These are phyloP conservation scores for Cossypha niveicapilla DNA, from an alignment of 2,797 vertebrate genomes.

Conservation along the genomic window DNA sequence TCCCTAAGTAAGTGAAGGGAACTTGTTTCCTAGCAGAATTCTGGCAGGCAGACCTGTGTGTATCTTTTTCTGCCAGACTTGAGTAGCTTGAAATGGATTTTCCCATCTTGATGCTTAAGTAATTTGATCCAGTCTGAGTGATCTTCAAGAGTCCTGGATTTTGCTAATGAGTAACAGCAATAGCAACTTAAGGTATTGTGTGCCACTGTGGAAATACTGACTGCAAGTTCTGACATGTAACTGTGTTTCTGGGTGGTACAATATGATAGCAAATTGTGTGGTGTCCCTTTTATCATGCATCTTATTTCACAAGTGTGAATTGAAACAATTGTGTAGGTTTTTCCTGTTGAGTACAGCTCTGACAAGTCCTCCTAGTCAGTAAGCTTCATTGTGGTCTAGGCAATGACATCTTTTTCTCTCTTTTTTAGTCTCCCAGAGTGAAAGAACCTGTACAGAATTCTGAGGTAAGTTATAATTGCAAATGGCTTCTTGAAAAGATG, in stretches of 20 bases:
- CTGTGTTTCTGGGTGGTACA: neutral
- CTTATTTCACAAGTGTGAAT: neutral
- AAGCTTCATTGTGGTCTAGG: neutral
- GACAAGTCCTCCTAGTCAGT: neutral
- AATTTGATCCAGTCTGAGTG: neutral
- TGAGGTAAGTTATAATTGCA: conserved; percentile 81
- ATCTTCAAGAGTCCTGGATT: neutral
- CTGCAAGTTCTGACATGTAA: neutral
- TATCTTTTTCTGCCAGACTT: neutral
- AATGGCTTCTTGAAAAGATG: neutral
- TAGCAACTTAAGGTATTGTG: neutral
- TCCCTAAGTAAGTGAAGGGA: accelerated
- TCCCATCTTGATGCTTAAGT: neutral
- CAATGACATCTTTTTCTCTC: neutral
- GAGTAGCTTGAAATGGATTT: neutral
- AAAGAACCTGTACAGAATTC: conserved; percentile 89
- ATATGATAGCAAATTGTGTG: neutral
- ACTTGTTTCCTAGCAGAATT: neutral
- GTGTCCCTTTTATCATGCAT: neutral
- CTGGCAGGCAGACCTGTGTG: neutral
- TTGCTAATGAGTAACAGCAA: neutral
- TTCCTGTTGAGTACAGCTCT: neutral
- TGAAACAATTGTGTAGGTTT: neutral
- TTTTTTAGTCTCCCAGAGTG: conserved; percentile 92
- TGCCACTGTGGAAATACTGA: neutral